Conservation (phyloP, 2,113 vertebrate species). For the Trichomycterus rosablanca region DNA sequence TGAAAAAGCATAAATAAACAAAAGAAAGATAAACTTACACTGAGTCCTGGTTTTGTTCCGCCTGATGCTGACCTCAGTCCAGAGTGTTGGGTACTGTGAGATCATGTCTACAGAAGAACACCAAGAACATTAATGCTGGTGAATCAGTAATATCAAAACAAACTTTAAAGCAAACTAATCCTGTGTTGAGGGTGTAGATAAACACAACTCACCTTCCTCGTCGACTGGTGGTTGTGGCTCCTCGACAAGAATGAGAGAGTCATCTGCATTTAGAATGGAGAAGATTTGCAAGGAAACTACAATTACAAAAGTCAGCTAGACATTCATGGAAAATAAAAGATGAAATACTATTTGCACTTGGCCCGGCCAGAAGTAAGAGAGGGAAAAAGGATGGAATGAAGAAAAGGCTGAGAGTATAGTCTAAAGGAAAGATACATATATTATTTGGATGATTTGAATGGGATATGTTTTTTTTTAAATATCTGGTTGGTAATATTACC, state of each 20-base stretch:
- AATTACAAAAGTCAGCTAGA: conserved; percentile 86
- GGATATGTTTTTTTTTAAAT: no score
- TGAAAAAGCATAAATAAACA: no score
- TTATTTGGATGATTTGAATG: no score
- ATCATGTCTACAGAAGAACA: conserved; percentile 75
- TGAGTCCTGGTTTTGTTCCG: conserved; percentile 87
- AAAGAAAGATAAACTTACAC: conserved; percentile 67
- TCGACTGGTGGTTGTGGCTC: conserved; percentile 83
- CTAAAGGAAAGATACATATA: no score
- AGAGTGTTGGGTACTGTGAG: conserved; percentile 87
- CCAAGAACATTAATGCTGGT: no score
- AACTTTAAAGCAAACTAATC: conserved; percentile 9
- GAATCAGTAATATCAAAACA: not conserved
- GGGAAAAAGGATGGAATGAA: conserved; percentile 12
- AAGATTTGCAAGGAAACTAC: conserved; percentile 99
- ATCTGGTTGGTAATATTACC: no score
- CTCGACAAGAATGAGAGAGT: conserved; percentile 74
- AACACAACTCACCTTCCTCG: conserved; percentile 90
- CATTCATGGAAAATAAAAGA: conserved; percentile 62
- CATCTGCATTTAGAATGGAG: conserved; percentile 99
- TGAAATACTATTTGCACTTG: conserved; percentile 71
- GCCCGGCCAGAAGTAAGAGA: conserved; percentile 59
- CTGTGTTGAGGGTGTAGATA: not conserved
- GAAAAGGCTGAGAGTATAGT: not conserved
- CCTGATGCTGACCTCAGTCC: conserved; percentile 91